Conservation (phyloP, 2,797 vertebrate species). For the Chrysocyon brachyurus region DNA sequence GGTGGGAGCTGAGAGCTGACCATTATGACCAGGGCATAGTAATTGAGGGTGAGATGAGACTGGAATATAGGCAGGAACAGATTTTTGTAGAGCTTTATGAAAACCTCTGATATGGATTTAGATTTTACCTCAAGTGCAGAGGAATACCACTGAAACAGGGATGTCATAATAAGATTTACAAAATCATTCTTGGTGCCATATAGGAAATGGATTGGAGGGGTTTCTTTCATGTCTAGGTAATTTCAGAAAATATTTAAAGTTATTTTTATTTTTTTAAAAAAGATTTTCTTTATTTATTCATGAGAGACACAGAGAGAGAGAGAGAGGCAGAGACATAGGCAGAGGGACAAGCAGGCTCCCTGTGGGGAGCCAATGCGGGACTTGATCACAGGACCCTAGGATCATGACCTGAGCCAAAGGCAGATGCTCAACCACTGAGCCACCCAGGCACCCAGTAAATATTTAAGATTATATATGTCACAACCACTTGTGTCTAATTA, state of each 20-base stretch:
- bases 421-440: too few species aligned
- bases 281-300: too few species aligned
- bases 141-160: background rate
- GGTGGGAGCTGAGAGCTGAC: background rate
- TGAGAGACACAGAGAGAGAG: too few species aligned
- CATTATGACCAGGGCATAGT: background rate
- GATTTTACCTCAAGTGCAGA: background rate
- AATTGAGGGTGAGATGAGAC: background rate
- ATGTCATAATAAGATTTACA: background rate
- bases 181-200: background rate
- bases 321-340: too few species aligned
- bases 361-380: too few species aligned
- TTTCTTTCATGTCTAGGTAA: conserved; percentile 55
- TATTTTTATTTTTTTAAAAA: too few species aligned
- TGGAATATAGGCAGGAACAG: background rate
- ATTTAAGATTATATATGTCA: conserved; percentile 25
- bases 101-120: background rate
- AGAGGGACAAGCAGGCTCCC: too few species aligned
- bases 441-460: background rate
- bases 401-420: too few species aligned
- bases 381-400: too few species aligned
- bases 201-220: background rate
- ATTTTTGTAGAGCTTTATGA: conserved; percentile 37
- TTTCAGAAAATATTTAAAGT: conserved; percentile 40
- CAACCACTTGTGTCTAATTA: background rate